These are phyloP conservation scores for Palaemon carinicauda DNA, from an alignment of 1,140 invertebrate species.

Conservation along the genomic window DNA sequence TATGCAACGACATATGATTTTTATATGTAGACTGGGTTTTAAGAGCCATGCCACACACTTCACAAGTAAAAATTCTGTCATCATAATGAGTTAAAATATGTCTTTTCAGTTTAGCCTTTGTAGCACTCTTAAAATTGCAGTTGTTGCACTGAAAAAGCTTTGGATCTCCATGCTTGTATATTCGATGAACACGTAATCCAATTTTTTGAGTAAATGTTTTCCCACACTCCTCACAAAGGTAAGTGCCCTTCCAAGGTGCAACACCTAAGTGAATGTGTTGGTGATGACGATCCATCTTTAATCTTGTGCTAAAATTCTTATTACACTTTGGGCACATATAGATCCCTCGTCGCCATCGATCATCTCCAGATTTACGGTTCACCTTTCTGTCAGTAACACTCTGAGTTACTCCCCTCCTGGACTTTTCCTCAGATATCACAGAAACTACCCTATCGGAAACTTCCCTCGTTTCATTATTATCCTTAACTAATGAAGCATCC, in stretches of 20 bases:
- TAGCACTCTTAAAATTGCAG: constrained; percentile 3
- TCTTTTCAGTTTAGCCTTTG: constrained; percentile 31
- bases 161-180: constrained; percentile 46
- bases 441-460: not conserved
- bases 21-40: constrained; percentile 31
- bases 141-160: constrained; percentile 21
- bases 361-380: not conserved
- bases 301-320: constrained; percentile 19
- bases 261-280: constrained; percentile 33
- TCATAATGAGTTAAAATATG: constrained; percentile 28
- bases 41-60: constrained; percentile 4
- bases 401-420: not conserved
- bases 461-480: not conserved
- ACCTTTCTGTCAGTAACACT: not conserved
- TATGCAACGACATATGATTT: constrained; percentile 40
- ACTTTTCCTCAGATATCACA: not conserved
- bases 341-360: constrained; percentile 32
- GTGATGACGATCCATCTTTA: constrained; percentile 42
- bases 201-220: constrained; percentile 46
- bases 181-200: constrained; percentile 32
- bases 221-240: constrained; percentile 41
- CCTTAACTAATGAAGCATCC: not conserved
- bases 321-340: constrained; percentile 29
- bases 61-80: constrained; percentile 1
- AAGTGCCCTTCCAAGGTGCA: constrained; percentile 29